Percentiles rank a stretch among this genome's conserved stretches.
Conservation (phyloP, 2,797 vertebrate genomes). For the Avahi laniger region DNA sequence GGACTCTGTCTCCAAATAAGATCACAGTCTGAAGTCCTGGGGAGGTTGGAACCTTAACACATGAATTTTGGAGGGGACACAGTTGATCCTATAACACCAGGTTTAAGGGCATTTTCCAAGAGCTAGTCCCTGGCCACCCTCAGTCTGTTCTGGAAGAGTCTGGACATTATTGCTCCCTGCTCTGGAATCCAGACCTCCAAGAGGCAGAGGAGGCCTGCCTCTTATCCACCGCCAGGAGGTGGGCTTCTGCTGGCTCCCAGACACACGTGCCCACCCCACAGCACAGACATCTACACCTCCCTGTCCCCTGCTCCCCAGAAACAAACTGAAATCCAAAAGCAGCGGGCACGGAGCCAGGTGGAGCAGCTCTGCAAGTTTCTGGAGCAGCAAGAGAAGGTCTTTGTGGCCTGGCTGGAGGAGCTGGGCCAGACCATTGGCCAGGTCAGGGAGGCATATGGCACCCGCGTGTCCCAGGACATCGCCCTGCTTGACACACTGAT, state of each 20-base stretch:
- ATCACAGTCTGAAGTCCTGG: neutral
- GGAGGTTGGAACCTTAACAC: neutral
- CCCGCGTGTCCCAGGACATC: slow-evolving; percentile 85
- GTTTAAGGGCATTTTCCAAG: neutral
- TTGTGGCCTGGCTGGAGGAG: slow-evolving; percentile 90
- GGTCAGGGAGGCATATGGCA: slow-evolving; percentile 87
- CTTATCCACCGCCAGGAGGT: neutral
- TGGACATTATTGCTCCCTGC: neutral
- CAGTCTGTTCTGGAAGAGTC: slow-evolving; percentile 13
- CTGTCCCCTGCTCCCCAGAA: slow-evolving; percentile 81
- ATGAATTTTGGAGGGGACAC: neutral
- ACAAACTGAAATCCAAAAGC: slow-evolving; percentile 89
- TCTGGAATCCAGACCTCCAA: neutral
- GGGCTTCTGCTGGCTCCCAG: neutral
- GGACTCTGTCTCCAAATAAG: neutral
- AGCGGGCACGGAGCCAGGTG: slow-evolving; percentile 88
- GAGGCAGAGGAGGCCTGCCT: neutral
- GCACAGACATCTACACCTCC: neutral
- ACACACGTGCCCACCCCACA: neutral
- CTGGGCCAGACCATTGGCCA: slow-evolving; percentile 88
- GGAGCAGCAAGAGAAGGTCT: slow-evolving; percentile 90
- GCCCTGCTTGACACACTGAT: slow-evolving; percentile 40
- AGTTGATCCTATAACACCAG: neutral
- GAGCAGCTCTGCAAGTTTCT: slow-evolving; percentile 90
- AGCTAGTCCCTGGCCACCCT: neutral